A percentile compares a stretch with the other conserved stretches of the same genome.
phyloP scores from a whole-genome alignment of 2,888 invertebrate species.

The Diaphora mendica region DNA sequence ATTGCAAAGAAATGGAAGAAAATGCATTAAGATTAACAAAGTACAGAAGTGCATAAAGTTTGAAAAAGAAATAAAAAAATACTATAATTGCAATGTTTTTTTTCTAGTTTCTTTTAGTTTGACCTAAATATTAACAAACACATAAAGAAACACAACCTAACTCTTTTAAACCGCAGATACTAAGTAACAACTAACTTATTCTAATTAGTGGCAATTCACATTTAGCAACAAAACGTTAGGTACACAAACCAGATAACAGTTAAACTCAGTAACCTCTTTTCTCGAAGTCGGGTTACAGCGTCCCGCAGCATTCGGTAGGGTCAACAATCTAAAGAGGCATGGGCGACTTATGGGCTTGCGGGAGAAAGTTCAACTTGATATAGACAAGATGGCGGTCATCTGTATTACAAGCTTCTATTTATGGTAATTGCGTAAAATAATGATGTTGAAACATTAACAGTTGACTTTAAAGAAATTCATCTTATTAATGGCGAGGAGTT shows the following conservation, averaged over 20 bases:
- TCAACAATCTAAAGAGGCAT: constrained; percentile 47
- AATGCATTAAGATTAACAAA: too few relatives aligned
- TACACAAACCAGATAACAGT: constrained; percentile 14
- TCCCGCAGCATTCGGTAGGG: constrained; percentile 57
- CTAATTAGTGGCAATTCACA: constrained; percentile 16
- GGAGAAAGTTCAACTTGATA: constrained; percentile 28
- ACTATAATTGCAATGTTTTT: too few relatives aligned
- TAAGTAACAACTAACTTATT: constrained; percentile 14
- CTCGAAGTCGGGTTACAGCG: constrained; percentile 25
- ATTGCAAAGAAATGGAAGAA: too few relatives aligned
- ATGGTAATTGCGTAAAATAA: not conserved
- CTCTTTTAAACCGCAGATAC: not conserved
- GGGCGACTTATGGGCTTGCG: constrained; percentile 9
- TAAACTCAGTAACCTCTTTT: constrained; percentile 32
- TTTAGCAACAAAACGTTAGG: constrained; percentile 12
- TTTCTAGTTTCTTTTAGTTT: too few relatives aligned
- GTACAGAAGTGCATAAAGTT: too few relatives aligned
- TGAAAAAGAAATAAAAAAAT: too few relatives aligned
- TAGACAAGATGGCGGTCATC: constrained; percentile 19
- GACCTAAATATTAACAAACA: too few relatives aligned
- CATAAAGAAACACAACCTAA: not conserved
- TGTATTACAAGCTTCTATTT: not conserved
- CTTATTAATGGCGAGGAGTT: not conserved
- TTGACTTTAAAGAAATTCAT: not conserved
- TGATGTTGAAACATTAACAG: not conserved